These are phyloP conservation scores for Tetragnatha montana DNA, from an alignment of 2,888 invertebrate species.

Conservation along the genomic window DNA sequence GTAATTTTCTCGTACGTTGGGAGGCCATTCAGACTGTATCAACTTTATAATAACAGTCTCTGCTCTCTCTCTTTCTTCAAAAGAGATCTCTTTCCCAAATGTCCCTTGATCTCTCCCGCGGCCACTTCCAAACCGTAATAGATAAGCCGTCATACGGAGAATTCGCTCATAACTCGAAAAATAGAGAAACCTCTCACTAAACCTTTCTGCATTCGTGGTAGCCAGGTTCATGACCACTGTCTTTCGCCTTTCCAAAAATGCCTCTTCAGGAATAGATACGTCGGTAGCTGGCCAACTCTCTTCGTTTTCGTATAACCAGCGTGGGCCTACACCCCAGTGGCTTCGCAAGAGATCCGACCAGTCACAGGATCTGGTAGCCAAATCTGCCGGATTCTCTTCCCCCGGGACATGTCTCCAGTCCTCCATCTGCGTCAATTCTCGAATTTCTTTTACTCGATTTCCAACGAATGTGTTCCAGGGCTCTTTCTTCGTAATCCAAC, in stretches of 20 bases:
- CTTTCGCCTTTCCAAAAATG: neutral
- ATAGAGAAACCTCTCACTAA: too few species aligned
- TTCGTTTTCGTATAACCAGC: neutral
- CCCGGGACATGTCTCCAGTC: slow-evolving; percentile 14
- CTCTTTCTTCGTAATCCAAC: neutral
- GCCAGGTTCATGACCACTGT: too few species aligned
- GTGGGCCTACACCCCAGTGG: neutral
- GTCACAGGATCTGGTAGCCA: slow-evolving; percentile 11
- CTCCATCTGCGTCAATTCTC: slow-evolving; percentile 5
- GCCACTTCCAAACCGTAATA: too few species aligned
- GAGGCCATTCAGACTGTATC: too few species aligned
- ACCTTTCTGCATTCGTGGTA: too few species aligned
- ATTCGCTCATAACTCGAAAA: too few species aligned
- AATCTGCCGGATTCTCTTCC: slow-evolving; percentile 16
- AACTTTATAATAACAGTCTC: too few species aligned
- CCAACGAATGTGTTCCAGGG: slow-evolving; percentile 19
- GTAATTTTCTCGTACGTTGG: too few species aligned
- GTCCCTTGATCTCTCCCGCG: too few species aligned
- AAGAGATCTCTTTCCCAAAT: too few species aligned
- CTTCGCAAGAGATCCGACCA: neutral
- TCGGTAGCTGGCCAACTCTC: neutral
- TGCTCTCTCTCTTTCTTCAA: too few species aligned
- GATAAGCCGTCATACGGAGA: too few species aligned
- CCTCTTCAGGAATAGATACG: neutral
- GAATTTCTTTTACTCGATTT: slow-evolving; percentile 11